Evolutionary conservation across 2,888 invertebrate species (phyloP), one percentile per base, ranked within the genome.

Genomic region (Teinopalpus imperialis): DNA sequence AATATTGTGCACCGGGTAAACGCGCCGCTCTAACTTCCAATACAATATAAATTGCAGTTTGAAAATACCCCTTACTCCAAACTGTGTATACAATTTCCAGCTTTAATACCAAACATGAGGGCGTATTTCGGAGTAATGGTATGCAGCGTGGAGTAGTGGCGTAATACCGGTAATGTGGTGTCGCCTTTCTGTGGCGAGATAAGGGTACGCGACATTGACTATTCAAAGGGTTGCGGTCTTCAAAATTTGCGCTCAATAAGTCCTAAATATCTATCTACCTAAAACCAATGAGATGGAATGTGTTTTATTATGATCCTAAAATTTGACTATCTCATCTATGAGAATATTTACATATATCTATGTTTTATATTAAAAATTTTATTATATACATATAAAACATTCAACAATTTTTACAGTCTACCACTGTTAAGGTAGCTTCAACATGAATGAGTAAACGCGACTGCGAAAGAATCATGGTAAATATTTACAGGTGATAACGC

Each of bases 11-110:
- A 71, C 62, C 56, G 71, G 63, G 75, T 77, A 77, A 81, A 76
- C 75, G 57, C 57, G 77, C 73, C 59, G 76, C 73, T 81, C 75
- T 76, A 79, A 79, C 79, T 81, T 83, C 81, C 86, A 85, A 87
- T 86, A 87, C 85, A 85, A 83, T 81, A 88, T 87, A 87, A 88
- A 88, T 87, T 87, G 88, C 87, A 86, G 81, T 85, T 81, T 81
- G 79, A 81, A 88, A 83, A 87, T 80, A 72, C 65, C 74, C 73
- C 66, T 76, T 77, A 75, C 68, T 73, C 75, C 67, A 79, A 64
- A 66, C 55, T 61, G 63, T 69, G 70, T 73, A 74, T 58, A 68
- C 75, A 67, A 82, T 74, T 79, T 61, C 60, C 71, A 63, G 69
- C 83, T 72, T 66, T 85, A 81, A 69, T 52, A 51, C 74, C 36